Evolutionary conservation across 64 coral and sea anemone species (phyloP).

Genomic region (Montipora cactus): DNA sequence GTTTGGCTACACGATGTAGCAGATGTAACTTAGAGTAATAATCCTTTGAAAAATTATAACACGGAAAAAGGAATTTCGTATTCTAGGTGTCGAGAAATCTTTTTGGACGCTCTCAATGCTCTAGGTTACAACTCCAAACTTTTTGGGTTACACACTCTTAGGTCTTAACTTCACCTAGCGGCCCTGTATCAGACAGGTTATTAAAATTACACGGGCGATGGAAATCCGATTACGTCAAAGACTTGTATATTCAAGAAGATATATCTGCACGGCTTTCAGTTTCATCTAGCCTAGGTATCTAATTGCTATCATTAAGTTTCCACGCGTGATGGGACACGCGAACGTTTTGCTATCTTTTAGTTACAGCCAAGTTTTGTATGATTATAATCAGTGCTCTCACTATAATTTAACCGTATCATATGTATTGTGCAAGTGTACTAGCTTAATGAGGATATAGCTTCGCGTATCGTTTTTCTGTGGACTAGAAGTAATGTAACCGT

Average conservation of each 20-base stretch:
- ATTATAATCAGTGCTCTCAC: no score
- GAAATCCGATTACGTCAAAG: conserved; percentile 28
- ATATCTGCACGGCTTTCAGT: background rate
- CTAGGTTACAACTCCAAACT: background rate
- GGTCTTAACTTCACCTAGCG: background rate
- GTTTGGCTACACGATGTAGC: background rate
- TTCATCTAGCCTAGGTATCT: background rate
- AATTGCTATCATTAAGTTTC: no score
- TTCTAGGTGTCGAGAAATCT: conserved; percentile 11
- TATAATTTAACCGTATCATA: no score
- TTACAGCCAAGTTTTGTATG: no score
- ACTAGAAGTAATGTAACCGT: no score
- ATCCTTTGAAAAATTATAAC: background rate
- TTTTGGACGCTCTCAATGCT: background rate
- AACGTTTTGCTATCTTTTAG: no score
- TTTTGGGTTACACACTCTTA: conserved; percentile 42
- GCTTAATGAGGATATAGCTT: no score
- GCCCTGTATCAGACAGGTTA: conserved; percentile 3
- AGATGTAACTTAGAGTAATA: background rate
- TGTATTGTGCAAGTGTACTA: no score
- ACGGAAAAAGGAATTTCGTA: background rate
- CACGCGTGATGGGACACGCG: no score
- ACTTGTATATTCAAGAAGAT: conserved; percentile 17
- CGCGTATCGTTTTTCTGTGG: no score
- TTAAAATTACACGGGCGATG: conserved; percentile 29